These are phyloP conservation scores for Simalia tracyae DNA, from an alignment of 2,797 vertebrate species.

Conservation along the genomic window DNA sequence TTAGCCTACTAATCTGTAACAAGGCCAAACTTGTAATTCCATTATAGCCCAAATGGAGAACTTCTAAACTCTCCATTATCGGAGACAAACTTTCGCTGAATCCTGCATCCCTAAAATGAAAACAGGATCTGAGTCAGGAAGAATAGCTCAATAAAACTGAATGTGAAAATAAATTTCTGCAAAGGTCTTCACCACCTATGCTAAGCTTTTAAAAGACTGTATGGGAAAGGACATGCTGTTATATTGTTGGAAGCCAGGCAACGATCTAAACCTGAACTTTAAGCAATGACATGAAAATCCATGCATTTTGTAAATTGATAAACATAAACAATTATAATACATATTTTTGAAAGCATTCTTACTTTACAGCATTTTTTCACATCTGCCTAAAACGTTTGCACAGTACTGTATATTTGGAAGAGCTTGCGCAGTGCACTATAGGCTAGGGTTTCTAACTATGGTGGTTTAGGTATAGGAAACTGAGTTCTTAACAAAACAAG, in stretches of 20 bases:
- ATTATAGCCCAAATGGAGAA: slow-evolving; percentile 89
- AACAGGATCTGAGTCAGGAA: background rate
- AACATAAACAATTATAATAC: no score
- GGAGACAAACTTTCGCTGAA: slow-evolving; percentile 76
- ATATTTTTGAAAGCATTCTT: no score
- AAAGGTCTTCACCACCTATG: background rate
- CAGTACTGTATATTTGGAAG: no score
- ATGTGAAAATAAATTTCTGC: background rate
- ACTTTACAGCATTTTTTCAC: no score
- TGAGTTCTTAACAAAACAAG: no score
- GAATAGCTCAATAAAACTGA: background rate
- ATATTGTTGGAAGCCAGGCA: background rate
- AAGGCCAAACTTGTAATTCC: slow-evolving; percentile 85
- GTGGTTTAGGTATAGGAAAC: no score
- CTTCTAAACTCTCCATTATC: slow-evolving; percentile 87
- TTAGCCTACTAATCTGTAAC: slow-evolving; percentile 87
- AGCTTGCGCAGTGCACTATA: no score
- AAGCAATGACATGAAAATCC: background rate
- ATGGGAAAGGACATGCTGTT: background rate
- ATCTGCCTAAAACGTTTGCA: no score
- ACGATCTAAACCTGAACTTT: slow-evolving; percentile 13
- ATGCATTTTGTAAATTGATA: no score
- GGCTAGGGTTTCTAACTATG: no score
- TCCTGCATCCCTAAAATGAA: slow-evolving; percentile 75
- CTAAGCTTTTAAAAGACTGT: background rate